A percentile compares a stretch with the other conserved stretches of the same genome.
phyloP scores from a whole-genome alignment of 2,113 vertebrate species.

The Halcyon senegalensis region DNA sequence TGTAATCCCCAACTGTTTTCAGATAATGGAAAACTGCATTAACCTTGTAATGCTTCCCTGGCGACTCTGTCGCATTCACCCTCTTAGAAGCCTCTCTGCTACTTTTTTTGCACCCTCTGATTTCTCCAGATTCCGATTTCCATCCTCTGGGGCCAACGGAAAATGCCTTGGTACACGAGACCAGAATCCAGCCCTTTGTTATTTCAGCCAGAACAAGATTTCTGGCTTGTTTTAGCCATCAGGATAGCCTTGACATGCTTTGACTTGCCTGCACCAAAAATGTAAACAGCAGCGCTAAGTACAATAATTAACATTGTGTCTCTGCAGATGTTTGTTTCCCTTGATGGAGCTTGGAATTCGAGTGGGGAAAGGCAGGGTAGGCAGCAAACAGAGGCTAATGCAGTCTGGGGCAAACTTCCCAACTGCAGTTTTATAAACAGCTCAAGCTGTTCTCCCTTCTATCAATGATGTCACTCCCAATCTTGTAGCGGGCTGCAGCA shows the following conservation, averaged over 20 bases:
- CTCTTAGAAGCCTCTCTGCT: neutral
- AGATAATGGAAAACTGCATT: constrained; percentile 58
- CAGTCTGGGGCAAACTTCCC: constrained; percentile 58
- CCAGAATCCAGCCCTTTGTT: neutral
- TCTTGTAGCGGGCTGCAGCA: neutral
- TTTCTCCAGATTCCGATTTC: constrained; percentile 8
- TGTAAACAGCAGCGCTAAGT: constrained; percentile 67
- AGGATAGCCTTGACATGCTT: constrained; percentile 57
- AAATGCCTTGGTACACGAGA: neutral
- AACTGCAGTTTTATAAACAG: constrained; percentile 62
- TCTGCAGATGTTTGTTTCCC: constrained; percentile 70
- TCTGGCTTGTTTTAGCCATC: constrained; percentile 60
- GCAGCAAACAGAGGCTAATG: constrained; percentile 45
- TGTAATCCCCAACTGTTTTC: constrained; percentile 47
- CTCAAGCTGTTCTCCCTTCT: constrained; percentile 58
- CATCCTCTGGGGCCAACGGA: neutral
- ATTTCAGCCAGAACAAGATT: constrained; percentile 35
- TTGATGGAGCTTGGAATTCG: constrained; percentile 60
- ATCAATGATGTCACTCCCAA: constrained; percentile 59
- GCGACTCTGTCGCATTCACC: neutral
- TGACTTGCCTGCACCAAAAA: constrained; percentile 57
- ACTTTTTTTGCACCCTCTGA: neutral
- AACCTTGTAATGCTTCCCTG: constrained; percentile 33
- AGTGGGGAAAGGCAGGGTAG: constrained; percentile 41
- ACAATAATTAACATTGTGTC: constrained; percentile 66